Evolutionary conservation across 2,797 vertebrate genomes (phyloP).

Genomic region (Enteromius unitaeniatus): DNA sequence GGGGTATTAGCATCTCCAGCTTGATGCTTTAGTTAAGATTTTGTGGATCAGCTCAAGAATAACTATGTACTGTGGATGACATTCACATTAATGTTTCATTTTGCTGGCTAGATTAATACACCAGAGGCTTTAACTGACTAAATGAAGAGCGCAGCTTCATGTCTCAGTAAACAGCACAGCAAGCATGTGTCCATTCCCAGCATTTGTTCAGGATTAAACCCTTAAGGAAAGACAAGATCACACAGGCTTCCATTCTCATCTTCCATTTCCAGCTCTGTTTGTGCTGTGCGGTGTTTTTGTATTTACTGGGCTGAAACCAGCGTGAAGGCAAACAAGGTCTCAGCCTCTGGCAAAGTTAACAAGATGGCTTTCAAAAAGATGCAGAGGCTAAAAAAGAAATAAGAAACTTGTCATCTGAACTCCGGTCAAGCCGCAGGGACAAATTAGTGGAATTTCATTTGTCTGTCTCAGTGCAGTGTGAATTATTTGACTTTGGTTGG

Average conservation of each 20-base stretch:
- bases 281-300: slow-evolving; percentile 43
- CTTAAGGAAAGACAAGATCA: slow-evolving; percentile 50
- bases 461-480: slow-evolving; percentile 26
- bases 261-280: slow-evolving; percentile 43
- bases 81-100: neutral
- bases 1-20: slow-evolving; percentile 23
- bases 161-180: slow-evolving; percentile 64
- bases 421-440: slow-evolving; percentile 52
- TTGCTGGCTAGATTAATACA: neutral
- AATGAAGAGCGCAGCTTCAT: slow-evolving; percentile 50
- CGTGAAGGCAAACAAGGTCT: slow-evolving; percentile 43
- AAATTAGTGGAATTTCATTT: slow-evolving; percentile 50
- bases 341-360: slow-evolving; percentile 21
- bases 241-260: slow-evolving; percentile 36
- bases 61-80: slow-evolving; percentile 2
- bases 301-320: slow-evolving; percentile 45
- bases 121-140: slow-evolving; percentile 64
- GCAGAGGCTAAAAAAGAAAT: slow-evolving; percentile 22
- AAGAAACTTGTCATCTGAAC: slow-evolving; percentile 52
- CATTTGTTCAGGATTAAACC: slow-evolving; percentile 59
- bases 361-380: slow-evolving; percentile 23
- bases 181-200: slow-evolving; percentile 51
- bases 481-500: slow-evolving; percentile 41
- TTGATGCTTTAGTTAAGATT: slow-evolving; percentile 14
- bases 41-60: slow-evolving; percentile 1